Percentiles rank a stretch among this genome's conserved stretches.
These are phyloP conservation scores for Pantherophis vulpinus DNA, from an alignment of 2,797 vertebrate genomes.

Conservation along the genomic window DNA sequence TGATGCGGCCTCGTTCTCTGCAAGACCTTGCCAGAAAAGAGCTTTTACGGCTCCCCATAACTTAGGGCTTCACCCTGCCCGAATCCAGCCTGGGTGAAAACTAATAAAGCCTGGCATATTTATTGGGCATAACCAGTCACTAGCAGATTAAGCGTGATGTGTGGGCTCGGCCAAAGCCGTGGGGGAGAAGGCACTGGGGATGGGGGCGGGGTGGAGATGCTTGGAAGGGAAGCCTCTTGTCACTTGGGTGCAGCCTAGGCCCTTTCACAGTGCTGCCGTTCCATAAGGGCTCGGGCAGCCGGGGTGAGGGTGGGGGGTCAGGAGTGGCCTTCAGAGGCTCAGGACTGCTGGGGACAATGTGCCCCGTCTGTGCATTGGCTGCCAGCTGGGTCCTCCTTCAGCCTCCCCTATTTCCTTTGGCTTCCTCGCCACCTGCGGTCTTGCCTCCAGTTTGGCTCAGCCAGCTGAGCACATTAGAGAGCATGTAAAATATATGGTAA, in stretches of 20 bases:
- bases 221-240: background rate
- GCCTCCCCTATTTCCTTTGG: background rate
- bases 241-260: background rate
- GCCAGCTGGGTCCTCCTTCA: background rate
- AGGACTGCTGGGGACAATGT: background rate
- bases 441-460: rapidly evolving
- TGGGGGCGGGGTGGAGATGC: no score
- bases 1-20: background rate
- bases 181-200: background rate
- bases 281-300: background rate
- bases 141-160: background rate
- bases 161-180: background rate
- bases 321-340: background rate
- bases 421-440: background rate
- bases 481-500: background rate
- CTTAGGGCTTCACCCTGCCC: background rate
- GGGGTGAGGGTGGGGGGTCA: background rate
- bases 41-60: background rate
- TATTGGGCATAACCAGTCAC: background rate
- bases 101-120: background rate
- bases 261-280: background rate
- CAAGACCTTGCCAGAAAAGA: background rate
- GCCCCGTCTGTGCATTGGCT: background rate
- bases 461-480: rapidly evolving
- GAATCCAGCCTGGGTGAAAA: background rate